Evolutionary conservation across 2,113 vertebrate genomes (phyloP).

Genomic region (Mungos mungo): DNA sequence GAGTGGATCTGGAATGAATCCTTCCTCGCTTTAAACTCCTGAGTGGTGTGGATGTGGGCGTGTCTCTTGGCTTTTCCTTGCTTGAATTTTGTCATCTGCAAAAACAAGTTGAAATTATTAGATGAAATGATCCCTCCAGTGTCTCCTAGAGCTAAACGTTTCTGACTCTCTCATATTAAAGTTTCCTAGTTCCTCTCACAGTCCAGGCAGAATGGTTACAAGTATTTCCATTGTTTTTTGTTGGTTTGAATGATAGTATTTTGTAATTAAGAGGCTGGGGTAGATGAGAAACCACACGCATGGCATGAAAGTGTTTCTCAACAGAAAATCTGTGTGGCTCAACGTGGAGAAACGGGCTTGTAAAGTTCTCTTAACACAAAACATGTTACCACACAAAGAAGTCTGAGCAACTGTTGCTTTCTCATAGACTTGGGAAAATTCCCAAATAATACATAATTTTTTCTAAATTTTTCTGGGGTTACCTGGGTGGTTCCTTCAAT

Average conservation of each 20-base stretch:
- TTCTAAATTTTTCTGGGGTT: too few species aligned
- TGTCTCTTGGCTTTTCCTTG: constrained; percentile 3
- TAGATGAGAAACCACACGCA: constrained; percentile 81
- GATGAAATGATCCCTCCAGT: neutral
- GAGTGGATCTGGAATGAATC: neutral
- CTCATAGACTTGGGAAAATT: constrained; percentile 47
- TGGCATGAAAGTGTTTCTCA: constrained; percentile 66
- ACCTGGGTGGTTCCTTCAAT: too few species aligned
- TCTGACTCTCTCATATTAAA: neutral
- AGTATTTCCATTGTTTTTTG: constrained; percentile 75
- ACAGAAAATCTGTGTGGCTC: constrained; percentile 81
- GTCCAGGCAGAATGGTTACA: constrained; percentile 61
- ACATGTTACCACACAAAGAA: constrained; percentile 54
- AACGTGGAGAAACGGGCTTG: constrained; percentile 73
- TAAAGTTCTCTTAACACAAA: constrained; percentile 81
- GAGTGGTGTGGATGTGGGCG: neutral
- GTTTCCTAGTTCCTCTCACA: constrained; percentile 23
- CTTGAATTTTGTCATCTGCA: neutral
- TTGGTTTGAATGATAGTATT: constrained; percentile 80
- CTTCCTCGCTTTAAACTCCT: neutral
- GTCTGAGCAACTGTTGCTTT: constrained; percentile 70
- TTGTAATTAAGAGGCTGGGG: constrained; percentile 66
- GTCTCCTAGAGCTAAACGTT: neutral
- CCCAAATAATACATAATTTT: neutral
- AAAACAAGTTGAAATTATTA: neutral